Base-by-base conservation (phyloP, 2,888 invertebrate species). In the Papilio protenor region DNA sequence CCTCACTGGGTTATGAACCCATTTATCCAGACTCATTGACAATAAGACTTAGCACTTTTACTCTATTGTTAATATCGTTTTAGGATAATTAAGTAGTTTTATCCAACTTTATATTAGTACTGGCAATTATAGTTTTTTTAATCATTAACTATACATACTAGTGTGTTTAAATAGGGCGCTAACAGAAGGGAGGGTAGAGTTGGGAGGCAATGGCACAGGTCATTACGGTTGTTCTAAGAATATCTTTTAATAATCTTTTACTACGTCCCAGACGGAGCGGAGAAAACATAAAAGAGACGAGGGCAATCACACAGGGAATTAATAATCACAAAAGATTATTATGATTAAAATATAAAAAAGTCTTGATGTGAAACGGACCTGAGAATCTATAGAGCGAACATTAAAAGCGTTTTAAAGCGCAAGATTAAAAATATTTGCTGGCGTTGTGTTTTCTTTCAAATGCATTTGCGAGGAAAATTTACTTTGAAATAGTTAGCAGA, bases 1-100 rank as follows among this genome's bases (percentile, higher is more conserved):
- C 80, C 80, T 83, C 80, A 80, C 81, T 84, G 83, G 85, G 82
- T 83, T 86, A 84, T 81, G 80, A 82, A 81, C 80, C 79, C 81
- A 81, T 86, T 84, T 85, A 86, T 81, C 70, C 84, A 84, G 81
- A 82, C 82, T 84, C 84, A 80, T 80, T 83, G 80, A 77, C 80
- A 80, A 27, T 57, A 61, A 59, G 18, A 74, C 66, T 77, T 66
- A 72, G 23, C 49, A 47, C 21, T 33, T 69, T 66, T 73, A 45
- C n/a, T 47, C 40, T 73, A 18, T 55, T 73, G 61, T 55, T 57
- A 76, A 76, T 27, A 52, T 33, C 16, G 12, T 75, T 75, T 66
- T n/a, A 40, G 18, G n/a, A 40, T n/a, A 40, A 66, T 40, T n/a
- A 40, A n/a, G 10, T 18, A 40, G 18, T 64, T 33, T 52, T 52